phyloP scores from a whole-genome alignment of 2,113 vertebrate genomes.

The Alligator sinensis region DNA sequence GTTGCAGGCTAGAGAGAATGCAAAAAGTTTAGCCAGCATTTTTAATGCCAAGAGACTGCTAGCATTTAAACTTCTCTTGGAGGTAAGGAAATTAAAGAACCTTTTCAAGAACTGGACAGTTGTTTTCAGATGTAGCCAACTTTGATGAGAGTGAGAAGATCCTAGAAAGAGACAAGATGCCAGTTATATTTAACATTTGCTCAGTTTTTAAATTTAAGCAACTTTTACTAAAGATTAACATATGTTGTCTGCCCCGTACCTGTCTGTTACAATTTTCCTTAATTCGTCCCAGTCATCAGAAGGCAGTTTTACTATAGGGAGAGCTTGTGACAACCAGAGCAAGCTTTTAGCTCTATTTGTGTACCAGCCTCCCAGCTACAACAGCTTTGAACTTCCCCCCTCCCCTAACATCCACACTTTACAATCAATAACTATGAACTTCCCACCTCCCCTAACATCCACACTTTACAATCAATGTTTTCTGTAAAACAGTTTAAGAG shows the following conservation, averaged over 20 bases:
- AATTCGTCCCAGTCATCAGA: slow-evolving; percentile 97
- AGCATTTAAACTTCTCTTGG: not conserved
- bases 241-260: slow-evolving; percentile 94
- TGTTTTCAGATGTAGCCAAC: not conserved
- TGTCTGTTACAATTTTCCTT: slow-evolving; percentile 99
- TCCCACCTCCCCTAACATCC: not conserved
- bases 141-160: not conserved
- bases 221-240: not conserved
- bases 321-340: slow-evolving; percentile 86
- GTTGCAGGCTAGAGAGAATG: not conserved
- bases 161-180: slow-evolving; percentile 11
- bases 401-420: not conserved
- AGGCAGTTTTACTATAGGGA: slow-evolving; percentile 92
- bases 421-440: not conserved
- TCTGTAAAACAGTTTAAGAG: not conserved
- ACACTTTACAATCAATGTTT: not conserved
- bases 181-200: not conserved
- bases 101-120: slow-evolving; percentile 35
- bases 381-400: not conserved
- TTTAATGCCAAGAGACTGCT: fast-evolving
- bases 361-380: slow-evolving; percentile 90
- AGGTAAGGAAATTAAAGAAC: slow-evolving; percentile 30
- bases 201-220: not conserved
- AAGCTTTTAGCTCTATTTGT: slow-evolving; percentile 82
- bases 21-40: not conserved